Evolutionary conservation across 2,797 vertebrate genomes (phyloP).

Genomic region (Coreius guichenoti): DNA sequence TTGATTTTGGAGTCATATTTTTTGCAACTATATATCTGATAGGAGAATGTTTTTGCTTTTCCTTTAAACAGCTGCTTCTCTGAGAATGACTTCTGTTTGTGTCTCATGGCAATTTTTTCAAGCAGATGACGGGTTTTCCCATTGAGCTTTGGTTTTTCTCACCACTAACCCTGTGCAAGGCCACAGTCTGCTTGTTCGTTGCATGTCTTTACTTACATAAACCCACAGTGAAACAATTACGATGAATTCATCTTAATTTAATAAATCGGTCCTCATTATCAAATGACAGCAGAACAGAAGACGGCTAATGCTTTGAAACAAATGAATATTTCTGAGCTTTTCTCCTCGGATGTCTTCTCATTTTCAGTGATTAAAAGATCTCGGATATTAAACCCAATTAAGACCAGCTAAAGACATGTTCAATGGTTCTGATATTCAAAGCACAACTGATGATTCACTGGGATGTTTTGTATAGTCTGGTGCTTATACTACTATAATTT

Average conservation of each 20-base stretch:
- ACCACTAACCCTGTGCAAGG: background rate
- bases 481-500: background rate
- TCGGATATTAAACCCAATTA: background rate
- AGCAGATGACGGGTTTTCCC: slow-evolving; percentile 12
- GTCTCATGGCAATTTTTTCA: background rate
- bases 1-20: background rate
- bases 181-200: background rate
- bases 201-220: background rate
- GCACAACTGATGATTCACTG: background rate
- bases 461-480: background rate
- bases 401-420: background rate
- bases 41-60: background rate
- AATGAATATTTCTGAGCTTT: slow-evolving; percentile 10
- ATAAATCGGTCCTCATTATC: background rate
- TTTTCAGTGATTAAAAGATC: slow-evolving; percentile 14
- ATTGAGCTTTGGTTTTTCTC: background rate
- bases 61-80: slow-evolving; percentile 1
- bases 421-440: background rate
- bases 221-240: background rate
- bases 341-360: background rate
- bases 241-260: background rate
- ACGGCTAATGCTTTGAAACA: background rate
- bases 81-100: background rate
- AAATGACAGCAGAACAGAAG: background rate
- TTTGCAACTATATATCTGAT: background rate